phyloP scores from a whole-genome alignment of 2,797 vertebrate genomes.

The Takifugu ocellatus region DNA sequence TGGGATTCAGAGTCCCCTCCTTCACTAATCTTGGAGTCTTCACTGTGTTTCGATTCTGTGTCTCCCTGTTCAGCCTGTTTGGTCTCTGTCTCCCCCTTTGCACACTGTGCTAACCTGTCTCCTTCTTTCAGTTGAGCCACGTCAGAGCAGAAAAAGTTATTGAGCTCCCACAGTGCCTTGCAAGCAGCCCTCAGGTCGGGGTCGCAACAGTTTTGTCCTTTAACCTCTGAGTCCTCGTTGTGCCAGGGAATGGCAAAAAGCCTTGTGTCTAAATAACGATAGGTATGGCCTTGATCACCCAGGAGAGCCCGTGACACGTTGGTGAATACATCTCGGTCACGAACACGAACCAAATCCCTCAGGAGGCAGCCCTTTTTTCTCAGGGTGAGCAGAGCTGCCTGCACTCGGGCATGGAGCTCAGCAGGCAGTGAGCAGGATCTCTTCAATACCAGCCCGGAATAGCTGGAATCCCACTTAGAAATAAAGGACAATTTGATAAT shows the following conservation, averaged over 20 bases:
- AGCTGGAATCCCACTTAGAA: conserved; percentile 89
- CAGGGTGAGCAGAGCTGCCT: conserved; percentile 81
- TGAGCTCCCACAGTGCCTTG: conserved; percentile 88
- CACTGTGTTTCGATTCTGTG: conserved; percentile 68
- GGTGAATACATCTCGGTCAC: conserved; percentile 91
- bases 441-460: conserved; percentile 84
- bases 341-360: conserved; percentile 88
- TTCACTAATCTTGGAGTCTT: conserved; percentile 71
- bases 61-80: conserved; percentile 64
- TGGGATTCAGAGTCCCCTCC: conserved; percentile 62
- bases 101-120: conserved; percentile 55
- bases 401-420: conserved; percentile 82
- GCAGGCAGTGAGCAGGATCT: conserved; percentile 77
- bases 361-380: conserved; percentile 82
- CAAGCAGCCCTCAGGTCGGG: conserved; percentile 82
- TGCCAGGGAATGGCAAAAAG: conserved; percentile 96
- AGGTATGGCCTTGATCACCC: conserved; percentile 89
- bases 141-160: conserved; percentile 83
- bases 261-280: conserved; percentile 93
- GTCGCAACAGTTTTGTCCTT: conserved; percentile 76
- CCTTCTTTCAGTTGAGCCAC: conserved; percentile 68
- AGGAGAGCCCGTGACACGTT: conserved; percentile 88
- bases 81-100: conserved; percentile 50
- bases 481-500: conserved; percentile 28
- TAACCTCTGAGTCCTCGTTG: conserved; percentile 67